Conservation (phyloP, 2,113 vertebrate genomes). For the Lanius collurio region DNA sequence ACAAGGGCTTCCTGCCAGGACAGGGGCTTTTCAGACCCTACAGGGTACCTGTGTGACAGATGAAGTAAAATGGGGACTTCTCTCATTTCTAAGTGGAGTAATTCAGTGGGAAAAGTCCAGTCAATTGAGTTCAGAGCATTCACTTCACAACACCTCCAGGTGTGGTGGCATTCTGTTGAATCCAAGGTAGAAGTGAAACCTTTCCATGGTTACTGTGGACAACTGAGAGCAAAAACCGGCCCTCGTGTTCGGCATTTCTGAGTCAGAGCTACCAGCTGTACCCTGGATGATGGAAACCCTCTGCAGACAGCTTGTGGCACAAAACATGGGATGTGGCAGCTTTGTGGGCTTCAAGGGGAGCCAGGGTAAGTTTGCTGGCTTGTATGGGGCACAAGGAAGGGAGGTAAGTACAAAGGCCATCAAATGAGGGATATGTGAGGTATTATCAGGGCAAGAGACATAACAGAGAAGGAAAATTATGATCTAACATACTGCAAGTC, state of each 20-base stretch:
- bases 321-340: not conserved
- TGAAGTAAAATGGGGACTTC: not conserved
- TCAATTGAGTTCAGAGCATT: not conserved
- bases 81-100: not conserved
- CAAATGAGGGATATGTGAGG: not conserved
- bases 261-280: not conserved
- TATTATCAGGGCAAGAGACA: not conserved
- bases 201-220: not conserved
- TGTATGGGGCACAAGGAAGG: fast-evolving
- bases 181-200: not conserved
- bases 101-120: not conserved
- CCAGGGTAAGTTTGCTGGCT: not conserved
- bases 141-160: not conserved
- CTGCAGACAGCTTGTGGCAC: fast-evolving
- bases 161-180: not conserved
- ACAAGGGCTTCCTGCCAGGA: too few relatives aligned
- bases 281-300: not conserved
- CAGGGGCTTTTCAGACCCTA: too few relatives aligned
- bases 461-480: not conserved
- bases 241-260: not conserved
- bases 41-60: not conserved
- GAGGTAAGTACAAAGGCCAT: not conserved
- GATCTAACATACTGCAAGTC: not conserved
- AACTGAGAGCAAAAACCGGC: not conserved
- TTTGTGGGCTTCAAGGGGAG: not conserved